phyloP scores from a whole-genome alignment of 2,113 vertebrate species.

The Sinocyclocheilus rhinocerous region DNA sequence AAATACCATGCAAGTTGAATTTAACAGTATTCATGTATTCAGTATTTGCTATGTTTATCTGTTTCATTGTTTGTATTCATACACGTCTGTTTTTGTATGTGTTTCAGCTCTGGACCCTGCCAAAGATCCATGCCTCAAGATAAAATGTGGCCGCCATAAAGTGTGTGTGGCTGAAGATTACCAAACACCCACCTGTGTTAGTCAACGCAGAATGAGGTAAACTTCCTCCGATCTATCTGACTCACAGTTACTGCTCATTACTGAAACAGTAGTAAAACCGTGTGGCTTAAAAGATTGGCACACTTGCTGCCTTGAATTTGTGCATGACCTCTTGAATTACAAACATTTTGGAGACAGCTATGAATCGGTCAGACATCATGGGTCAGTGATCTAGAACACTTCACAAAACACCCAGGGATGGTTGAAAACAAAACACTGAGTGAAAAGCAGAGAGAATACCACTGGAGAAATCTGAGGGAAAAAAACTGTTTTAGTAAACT shows the following conservation, averaged over 20 bases:
- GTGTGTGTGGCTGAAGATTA: constrained; percentile 90
- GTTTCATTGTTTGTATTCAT: not conserved
- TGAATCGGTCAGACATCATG: not conserved
- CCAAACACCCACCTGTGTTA: constrained; percentile 88
- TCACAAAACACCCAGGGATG: not conserved
- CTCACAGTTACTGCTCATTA: not conserved
- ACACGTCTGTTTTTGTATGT: not conserved
- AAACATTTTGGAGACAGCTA: not conserved
- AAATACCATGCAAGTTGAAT: not conserved
- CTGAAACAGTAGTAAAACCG: not conserved
- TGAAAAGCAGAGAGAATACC: not conserved
- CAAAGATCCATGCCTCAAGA: constrained; percentile 95
- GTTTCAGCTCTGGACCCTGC: constrained; percentile 85
- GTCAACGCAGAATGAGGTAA: constrained; percentile 85
- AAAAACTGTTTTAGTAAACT: not conserved
- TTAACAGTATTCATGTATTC: not conserved
- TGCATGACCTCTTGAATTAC: not conserved
- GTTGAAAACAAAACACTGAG: not conserved
- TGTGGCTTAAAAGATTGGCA: not conserved
- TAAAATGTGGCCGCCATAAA: constrained; percentile 94
- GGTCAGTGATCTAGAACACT: not conserved
- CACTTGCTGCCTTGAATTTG: not conserved
- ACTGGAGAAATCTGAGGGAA: not conserved
- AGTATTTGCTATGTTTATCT: not conserved
- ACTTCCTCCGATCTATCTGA: not conserved